Base-by-base conservation (phyloP, 1,140 invertebrate species). In the Zaprionus vittiger region DNA sequence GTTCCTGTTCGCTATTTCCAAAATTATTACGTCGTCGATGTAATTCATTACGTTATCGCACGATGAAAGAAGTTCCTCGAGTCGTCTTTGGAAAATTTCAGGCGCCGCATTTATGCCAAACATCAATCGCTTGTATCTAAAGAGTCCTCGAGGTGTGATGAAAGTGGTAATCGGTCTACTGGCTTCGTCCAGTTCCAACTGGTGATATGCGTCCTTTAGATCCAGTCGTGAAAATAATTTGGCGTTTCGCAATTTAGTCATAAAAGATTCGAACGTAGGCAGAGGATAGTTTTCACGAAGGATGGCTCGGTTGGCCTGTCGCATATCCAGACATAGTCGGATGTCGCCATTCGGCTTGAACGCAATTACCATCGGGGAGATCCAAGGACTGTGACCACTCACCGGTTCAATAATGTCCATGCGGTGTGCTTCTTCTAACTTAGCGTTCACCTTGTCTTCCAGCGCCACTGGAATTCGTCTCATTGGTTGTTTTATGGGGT, bases 141-240 rank as follows among this genome's bases (percentile, higher is more conserved):
- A 74, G 26, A 62, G 47, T 34, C 65, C 22, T 9, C 0, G 14
- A 5, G 34, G 37, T 11, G 37, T 60, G 6, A 60, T 26, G 15
- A 60, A 60, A 14, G 57, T 44, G 15, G 57, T 60, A 22, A 54
- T 38, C 7, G 38, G n/a, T 9, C 57, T 37, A 38, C 60, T 57
- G 38, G 22, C 52, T 15, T 72, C 55, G 14, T 47, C 37, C 6
- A 93, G 49, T 69, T 92, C 90, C n/a, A 93, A 9, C 55, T 91
- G 81, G 62, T 90, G 70, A 54, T 80, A 91, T 12, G 80, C 89
- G 26, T 76, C 57, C 59, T 73, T 78, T 1, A 91, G 34, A 47
- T 91, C 81, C 15, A 91, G 47, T 28, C 12, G n/a, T 22, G 59
- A 56, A 20, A 64, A 44, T 12, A 17, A 72, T 47, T 54, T 61